phyloP scores from a whole-genome alignment of 2,797 vertebrate genomes.

The Malurus leucopterus region DNA sequence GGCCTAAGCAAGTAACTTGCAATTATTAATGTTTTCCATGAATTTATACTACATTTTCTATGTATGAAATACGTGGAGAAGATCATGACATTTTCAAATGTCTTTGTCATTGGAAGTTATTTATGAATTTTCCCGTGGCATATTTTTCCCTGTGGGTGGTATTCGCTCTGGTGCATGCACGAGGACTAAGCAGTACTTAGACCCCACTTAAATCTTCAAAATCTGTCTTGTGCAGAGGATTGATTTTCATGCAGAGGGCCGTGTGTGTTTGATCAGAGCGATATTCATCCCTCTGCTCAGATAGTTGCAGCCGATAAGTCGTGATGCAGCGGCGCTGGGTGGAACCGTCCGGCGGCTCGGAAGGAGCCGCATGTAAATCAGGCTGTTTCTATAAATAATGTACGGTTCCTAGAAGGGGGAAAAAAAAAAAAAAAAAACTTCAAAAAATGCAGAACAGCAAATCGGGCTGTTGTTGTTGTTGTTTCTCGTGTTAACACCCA shows the following conservation, averaged over 20 bases:
- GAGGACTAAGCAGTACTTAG: conserved; percentile 9
- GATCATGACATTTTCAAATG: conserved; percentile 52
- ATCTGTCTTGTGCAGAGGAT: not conserved
- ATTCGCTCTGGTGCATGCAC: conserved; percentile 7
- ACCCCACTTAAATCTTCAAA: conserved; percentile 50
- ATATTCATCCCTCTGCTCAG: not conserved
- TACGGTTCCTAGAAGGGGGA: not conserved
- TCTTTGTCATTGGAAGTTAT: conserved; percentile 43
- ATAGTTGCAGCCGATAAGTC: conserved; percentile 11
- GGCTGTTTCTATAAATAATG: not conserved
- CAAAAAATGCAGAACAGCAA: not conserved
- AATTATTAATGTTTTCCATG: conserved; percentile 53
- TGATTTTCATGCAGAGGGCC: conserved; percentile 12
- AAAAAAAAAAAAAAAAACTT: not conserved
- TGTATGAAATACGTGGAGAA: conserved; percentile 38
- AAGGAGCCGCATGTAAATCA: not conserved
- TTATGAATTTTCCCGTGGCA: conserved; percentile 31
- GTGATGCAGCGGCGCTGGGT: not conserved
- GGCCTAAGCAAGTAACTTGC: conserved; percentile 44
- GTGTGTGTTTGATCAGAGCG: conserved; percentile 20
- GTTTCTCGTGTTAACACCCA: not conserved
- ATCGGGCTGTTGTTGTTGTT: not conserved
- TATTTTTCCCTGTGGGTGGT: conserved; percentile 47
- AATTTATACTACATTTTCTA: conserved; percentile 37
- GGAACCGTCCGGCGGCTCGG: not conserved